Conservation (phyloP, 2,113 vertebrate genomes). For the Eudorcas thomsonii region DNA sequence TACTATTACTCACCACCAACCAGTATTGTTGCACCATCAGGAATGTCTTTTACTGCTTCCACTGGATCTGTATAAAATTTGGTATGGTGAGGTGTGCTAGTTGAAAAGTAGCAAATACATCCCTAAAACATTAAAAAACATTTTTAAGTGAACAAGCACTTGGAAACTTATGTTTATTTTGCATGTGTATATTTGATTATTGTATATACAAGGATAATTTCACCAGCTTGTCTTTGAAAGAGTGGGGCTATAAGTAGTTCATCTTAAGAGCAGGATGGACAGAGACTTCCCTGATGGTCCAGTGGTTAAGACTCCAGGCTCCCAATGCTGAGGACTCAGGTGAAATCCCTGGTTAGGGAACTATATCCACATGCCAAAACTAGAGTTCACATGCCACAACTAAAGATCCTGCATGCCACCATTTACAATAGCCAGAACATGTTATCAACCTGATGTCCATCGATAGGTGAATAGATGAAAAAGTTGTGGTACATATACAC, state of each 20-base stretch:
- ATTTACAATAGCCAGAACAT: neutral
- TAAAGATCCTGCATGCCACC: neutral
- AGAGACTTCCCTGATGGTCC: neutral
- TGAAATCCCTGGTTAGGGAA: neutral
- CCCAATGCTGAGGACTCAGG: neutral
- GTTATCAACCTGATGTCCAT: neutral
- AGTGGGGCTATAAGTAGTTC: neutral
- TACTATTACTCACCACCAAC: conserved; percentile 90
- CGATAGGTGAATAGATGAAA: neutral
- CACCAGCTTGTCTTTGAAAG: neutral
- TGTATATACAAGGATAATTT: neutral
- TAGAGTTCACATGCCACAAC: neutral
- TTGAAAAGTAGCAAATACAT: conserved; percentile 88
- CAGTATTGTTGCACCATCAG: conserved; percentile 89
- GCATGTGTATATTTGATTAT: neutral
- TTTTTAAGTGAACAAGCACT: neutral
- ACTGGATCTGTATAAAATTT: conserved; percentile 89
- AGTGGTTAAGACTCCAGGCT: neutral
- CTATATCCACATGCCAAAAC: neutral
- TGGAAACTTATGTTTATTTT: neutral
- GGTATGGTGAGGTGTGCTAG: conserved; percentile 81
- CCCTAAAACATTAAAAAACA: conserved; percentile 77
- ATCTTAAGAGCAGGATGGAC: neutral
- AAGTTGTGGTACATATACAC: neutral
- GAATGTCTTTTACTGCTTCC: conserved; percentile 95